Base-by-base conservation (phyloP, 2,888 invertebrate species). In the Idaea dimidiata region DNA sequence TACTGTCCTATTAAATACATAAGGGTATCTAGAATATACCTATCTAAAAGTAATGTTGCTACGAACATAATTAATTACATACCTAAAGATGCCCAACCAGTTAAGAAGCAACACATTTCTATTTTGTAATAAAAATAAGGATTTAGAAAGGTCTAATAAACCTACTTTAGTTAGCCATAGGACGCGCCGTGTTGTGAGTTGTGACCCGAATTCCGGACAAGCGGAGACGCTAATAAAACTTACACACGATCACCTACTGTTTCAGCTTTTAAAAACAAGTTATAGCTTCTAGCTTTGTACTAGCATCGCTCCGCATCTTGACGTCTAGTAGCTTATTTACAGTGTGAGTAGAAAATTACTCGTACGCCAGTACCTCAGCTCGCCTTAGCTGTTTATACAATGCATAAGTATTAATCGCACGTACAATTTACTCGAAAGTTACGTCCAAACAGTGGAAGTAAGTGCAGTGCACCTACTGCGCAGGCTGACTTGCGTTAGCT, bases 391-490 rank as follows among this genome's bases (percentile, higher is more conserved):
- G 5, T 24, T 5, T 24, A 24, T 5, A 24, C 24, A 24, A 24
- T 24, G 5, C 24, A 24, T 24, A 24, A 24, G 5, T 24, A 24
- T 24, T 24, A 24, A 24, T 66, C 65, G 66, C 65, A 68, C 63
- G 66, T 68, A 54, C 65, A 62, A 68, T 62, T 68, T 66, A 68
- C 66, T 68, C 63, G 65, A 59, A 61, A 62, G 60, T 62, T 54
- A 60, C 56, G 58, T 65, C 63, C 59, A 63, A 63, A 64, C 59
- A 61, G 60, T 64, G 57, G 32, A 32, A 64, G 58, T 59, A 54
- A 60, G 56, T 60, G 60, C 60, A 60, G 60, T 63, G 60, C 63
- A 63, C 60, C 63, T 63, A 63, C 63, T 63, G 58, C 60, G 58
- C 31, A 60, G 60, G 58, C 58, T 63, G 60, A 64, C 64, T 64